phyloP scores from a whole-genome alignment of 1,140 invertebrate species.

The Sarcophaga bullata region DNA sequence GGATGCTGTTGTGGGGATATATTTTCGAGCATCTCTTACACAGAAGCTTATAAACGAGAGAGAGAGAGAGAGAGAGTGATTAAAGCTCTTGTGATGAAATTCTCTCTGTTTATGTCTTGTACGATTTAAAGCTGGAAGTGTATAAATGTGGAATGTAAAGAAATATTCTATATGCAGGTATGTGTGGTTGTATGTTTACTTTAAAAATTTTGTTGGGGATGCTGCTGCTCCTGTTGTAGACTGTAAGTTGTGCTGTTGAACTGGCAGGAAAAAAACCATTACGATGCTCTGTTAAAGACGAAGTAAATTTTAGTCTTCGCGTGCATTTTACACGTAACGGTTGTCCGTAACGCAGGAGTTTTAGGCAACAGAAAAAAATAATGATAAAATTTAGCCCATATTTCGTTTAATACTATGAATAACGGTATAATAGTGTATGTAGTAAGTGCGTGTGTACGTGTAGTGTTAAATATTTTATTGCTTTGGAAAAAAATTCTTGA shows the following conservation, averaged over 20 bases:
- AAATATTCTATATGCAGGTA: no score
- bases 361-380: neutral
- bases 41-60: no score
- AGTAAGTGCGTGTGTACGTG: no score
- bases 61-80: neutral
- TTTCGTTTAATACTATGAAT: constrained; percentile 6
- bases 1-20: no score
- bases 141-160: no score
- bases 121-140: no score
- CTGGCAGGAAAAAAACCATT: neutral
- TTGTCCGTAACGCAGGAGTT: constrained; percentile 22
- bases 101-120: no score
- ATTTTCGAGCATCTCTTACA: no score
- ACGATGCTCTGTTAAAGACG: constrained; percentile 11
- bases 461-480: no score
- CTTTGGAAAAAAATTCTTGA: no score
- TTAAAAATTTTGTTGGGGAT: neutral
- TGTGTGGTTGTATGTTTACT: neutral
- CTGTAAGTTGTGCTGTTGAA: neutral
- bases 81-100: neutral
- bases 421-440: neutral
- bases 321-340: constrained; percentile 36
- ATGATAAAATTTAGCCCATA: neutral
- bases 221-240: neutral
- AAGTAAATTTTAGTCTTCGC: constrained; percentile 29